Evolutionary conservation across 2,888 invertebrate genomes (phyloP).

Genomic region (Neelides folsomi): DNA sequence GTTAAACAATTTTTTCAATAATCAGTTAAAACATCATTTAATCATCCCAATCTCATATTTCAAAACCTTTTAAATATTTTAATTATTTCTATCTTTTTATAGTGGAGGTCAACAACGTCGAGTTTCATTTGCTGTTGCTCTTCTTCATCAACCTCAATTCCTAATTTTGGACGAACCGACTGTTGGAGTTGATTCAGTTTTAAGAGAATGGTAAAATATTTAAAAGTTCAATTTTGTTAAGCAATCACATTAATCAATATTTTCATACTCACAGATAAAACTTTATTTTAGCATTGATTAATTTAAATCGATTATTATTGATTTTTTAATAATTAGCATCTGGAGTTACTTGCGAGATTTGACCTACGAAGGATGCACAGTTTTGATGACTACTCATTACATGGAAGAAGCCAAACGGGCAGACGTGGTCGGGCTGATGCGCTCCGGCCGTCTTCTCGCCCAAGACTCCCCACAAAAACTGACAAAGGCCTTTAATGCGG

Average conservation of each 20-base stretch:
- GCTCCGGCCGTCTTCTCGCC: background rate
- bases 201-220: conserved; percentile 58
- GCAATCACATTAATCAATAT: no score
- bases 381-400: conserved; percentile 25
- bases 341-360: conserved; percentile 20
- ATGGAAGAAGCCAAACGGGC: conserved; percentile 19
- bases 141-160: conserved; percentile 39
- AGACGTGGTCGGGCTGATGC: conserved; percentile 10
- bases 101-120: conserved; percentile 40
- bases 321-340: conserved; percentile 13
- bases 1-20: no score
- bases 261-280: no score
- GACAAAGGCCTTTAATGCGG: conserved; percentile 16
- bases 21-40: no score
- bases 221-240: no score
- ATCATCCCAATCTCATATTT: no score
- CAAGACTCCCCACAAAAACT: conserved; percentile 34
- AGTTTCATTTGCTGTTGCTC: conserved; percentile 39
- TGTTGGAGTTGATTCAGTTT: conserved; percentile 78
- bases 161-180: conserved; percentile 85
- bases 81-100: background rate
- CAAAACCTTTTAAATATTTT: background rate
- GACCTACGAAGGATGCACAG: conserved; percentile 9
- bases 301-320: background rate
- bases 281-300: no score